Evolutionary conservation across 2,888 invertebrate species (phyloP), one percentile per base, ranked within the genome.

Genomic region (Chironomus tentans): DNA sequence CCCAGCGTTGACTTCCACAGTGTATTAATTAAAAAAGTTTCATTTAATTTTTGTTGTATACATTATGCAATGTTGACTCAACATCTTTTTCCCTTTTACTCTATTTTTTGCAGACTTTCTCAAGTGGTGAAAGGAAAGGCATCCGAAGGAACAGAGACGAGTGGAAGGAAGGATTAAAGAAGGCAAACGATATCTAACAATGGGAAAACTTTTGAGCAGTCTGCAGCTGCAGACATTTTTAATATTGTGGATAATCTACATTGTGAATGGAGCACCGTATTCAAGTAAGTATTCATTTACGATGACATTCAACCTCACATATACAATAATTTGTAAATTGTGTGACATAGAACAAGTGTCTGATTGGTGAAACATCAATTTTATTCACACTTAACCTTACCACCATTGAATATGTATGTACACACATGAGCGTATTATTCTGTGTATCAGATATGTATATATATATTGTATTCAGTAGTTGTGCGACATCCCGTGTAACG

Each of bases 211-310:
- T 56, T 21, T 56, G 7, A 50, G 56, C 13, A 13, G 70, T 70
- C 56, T 72, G 62, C 72, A 56, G 15, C 38, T 72, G 72, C 72
- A 72, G 46, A 24, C 46, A 28, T 38, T 72, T 61, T 38, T 72
- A 21, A 50, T 72, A 21, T 38, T 72, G 21, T 56, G 72, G 72
- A 72, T 72, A 61, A 72, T 72, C 72, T 72, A 50, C 38, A 38
- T 7, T 18, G 50, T 50, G 15, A 72, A 62, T 28, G 72, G 18
- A 46, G 72, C 72, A 18, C 72, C 72, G 1, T 72, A 72, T 22
- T 72, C 72, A 38, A 72, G 72, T 72, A 21, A 72, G 72, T 72
- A 15, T 68, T 21, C 24, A 24, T 65, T 24, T 10, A 65, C 21
- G 13, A 10, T 24, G 65, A n/a, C 56, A 56, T 18, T 24, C 65